Evolutionary conservation across 2,797 vertebrate species (phyloP).

Genomic region (Ctenopoma multispine): DNA sequence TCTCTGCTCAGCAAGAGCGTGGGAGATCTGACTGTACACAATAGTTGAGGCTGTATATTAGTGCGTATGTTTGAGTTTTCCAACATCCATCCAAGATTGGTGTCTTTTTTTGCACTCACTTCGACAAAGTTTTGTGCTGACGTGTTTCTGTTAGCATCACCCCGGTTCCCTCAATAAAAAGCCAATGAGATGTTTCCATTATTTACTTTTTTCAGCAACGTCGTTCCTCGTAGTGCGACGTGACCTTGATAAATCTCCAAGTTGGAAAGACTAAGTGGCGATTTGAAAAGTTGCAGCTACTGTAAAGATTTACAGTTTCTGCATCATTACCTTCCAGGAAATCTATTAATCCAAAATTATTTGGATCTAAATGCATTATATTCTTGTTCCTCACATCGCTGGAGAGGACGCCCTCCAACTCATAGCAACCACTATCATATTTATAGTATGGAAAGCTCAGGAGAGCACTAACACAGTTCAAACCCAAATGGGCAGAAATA

Average conservation of each 20-base stretch:
- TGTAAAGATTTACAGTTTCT: background rate
- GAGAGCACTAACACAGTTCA: conserved; percentile 33
- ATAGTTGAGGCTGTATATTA: too few relatives aligned
- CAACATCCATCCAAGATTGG: background rate
- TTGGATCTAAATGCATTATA: too few relatives aligned
- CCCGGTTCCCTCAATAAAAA: too few relatives aligned
- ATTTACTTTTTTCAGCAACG: too few relatives aligned
- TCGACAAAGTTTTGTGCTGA: too few relatives aligned
- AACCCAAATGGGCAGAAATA: conserved; percentile 53
- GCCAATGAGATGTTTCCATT: too few relatives aligned
- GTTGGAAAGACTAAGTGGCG: too few relatives aligned
- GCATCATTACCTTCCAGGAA: background rate
- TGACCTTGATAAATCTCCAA: too few relatives aligned
- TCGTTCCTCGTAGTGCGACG: too few relatives aligned
- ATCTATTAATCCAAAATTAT: background rate
- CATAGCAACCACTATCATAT: conserved; percentile 51
- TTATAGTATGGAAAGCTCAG: conserved; percentile 55
- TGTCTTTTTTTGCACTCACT: too few relatives aligned
- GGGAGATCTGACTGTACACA: background rate
- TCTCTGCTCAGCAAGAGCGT: background rate
- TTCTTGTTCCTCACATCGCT: background rate
- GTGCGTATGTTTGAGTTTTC: background rate
- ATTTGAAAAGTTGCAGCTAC: background rate
- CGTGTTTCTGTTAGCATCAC: too few relatives aligned
- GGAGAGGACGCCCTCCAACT: conserved; percentile 17